These are phyloP conservation scores for Eudasyphora cyanicolor DNA, from an alignment of 2,888 invertebrate species.

Conservation along the genomic window DNA sequence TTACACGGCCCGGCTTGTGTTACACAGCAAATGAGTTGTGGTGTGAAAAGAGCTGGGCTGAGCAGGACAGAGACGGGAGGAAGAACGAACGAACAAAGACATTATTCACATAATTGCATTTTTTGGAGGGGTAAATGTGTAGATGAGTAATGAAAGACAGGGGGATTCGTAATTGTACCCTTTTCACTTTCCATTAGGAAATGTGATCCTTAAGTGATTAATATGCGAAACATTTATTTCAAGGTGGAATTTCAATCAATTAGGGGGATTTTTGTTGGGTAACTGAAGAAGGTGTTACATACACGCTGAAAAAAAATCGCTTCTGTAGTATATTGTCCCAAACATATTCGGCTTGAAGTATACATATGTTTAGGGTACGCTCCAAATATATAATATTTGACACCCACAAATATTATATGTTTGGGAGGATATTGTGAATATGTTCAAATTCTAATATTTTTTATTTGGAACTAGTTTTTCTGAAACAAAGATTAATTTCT, in stretches of 20 bases:
- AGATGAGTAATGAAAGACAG: neutral
- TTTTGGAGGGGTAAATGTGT: conserved; percentile 17
- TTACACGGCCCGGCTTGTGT: neutral
- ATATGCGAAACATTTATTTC: neutral
- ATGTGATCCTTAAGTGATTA: neutral
- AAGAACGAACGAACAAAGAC: neutral
- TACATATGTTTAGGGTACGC: no score
- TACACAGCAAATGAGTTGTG: neutral
- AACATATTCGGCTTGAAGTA: no score
- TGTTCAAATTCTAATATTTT: no score
- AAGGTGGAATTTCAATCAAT: neutral
- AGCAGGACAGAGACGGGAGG: neutral
- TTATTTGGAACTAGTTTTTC: no score
- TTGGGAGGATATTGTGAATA: no score
- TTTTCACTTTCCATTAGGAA: neutral
- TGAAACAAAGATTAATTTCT: no score
- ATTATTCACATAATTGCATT: conserved; percentile 19
- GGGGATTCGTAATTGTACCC: neutral
- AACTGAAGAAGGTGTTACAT: no score
- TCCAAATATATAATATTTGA: no score
- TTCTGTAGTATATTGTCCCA: no score
- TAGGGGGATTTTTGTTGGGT: neutral
- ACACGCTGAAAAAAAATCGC: no score
- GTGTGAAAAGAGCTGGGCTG: neutral
- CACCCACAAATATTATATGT: no score